phyloP scores from a whole-genome alignment of 2,888 invertebrate genomes.

The Agrotis ipsilon region DNA sequence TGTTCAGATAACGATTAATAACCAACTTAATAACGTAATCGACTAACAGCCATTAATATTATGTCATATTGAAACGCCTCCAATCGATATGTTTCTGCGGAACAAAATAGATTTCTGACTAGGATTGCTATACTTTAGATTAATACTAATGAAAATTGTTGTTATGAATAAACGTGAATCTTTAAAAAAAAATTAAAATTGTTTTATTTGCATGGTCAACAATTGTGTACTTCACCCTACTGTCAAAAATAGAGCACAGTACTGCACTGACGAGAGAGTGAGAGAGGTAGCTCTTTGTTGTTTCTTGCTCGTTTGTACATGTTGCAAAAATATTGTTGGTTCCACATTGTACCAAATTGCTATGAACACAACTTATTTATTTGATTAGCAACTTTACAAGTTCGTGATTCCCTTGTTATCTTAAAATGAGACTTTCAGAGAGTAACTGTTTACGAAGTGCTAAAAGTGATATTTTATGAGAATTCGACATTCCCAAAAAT shows the following conservation, averaged over 20 bases:
- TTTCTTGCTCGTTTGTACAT: not conserved
- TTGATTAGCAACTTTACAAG: constrained; percentile 6
- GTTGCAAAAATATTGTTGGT: not conserved
- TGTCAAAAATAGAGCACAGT: not conserved
- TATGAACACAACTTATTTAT: constrained; percentile 18
- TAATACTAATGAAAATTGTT: too few relatives aligned
- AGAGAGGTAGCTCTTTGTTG: not conserved
- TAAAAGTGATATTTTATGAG: constrained; percentile 28
- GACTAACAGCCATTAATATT: not conserved
- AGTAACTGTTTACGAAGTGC: constrained; percentile 22
- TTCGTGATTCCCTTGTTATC: constrained; percentile 48
- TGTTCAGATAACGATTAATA: constrained; percentile 45
- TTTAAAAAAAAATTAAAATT: too few relatives aligned
- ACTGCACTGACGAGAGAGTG: not conserved
- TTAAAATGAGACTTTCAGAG: constrained; percentile 20
- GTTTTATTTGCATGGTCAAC: not conserved
- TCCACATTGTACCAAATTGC: constrained; percentile 12
- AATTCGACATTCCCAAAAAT: not conserved
- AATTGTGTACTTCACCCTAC: constrained; percentile 14
- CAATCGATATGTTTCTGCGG: not conserved
- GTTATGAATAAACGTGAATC: not conserved
- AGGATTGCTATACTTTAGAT: not conserved
- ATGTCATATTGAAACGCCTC: constrained; percentile 18
- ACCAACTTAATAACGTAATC: constrained; percentile 14
- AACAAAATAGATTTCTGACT: not conserved